Conservation (phyloP, 2,797 vertebrate species). For the Babyrousa celebensis region DNA sequence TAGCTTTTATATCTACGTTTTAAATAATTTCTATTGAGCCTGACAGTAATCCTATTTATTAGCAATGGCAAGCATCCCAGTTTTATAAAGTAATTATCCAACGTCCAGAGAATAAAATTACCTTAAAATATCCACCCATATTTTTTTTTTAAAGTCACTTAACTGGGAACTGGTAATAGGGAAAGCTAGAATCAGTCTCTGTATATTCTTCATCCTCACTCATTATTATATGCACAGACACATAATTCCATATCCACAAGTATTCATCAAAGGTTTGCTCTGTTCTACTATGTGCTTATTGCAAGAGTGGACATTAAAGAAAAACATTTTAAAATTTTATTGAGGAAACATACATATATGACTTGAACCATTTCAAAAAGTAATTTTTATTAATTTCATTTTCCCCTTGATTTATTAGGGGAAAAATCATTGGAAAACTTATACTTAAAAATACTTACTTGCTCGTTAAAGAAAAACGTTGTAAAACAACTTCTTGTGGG, state of each 20-base stretch:
- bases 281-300: background rate
- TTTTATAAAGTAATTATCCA: slow-evolving; percentile 24
- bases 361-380: slow-evolving; percentile 63
- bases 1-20: background rate
- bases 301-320: slow-evolving; percentile 25
- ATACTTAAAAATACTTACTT: slow-evolving; percentile 61
- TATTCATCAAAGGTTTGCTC: background rate
- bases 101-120: background rate
- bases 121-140: background rate
- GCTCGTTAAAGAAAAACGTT: slow-evolving; percentile 63
- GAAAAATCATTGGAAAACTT: slow-evolving; percentile 70
- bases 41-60: background rate
- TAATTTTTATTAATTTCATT: slow-evolving; percentile 80
- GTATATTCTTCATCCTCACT: background rate
- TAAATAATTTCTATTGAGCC: background rate
- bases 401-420: slow-evolving; percentile 74
- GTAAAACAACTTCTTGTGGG: slow-evolving; percentile 72
- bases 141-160: slow-evolving; percentile 6
- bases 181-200: background rate
- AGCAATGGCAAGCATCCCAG: background rate
- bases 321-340: slow-evolving; percentile 71
- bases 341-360: slow-evolving; percentile 68
- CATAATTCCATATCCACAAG: background rate
- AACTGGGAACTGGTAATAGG: background rate
- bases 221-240: background rate